These are phyloP conservation scores for Apocheima hispidaria DNA, from an alignment of 2,888 invertebrate species.

Conservation along the genomic window DNA sequence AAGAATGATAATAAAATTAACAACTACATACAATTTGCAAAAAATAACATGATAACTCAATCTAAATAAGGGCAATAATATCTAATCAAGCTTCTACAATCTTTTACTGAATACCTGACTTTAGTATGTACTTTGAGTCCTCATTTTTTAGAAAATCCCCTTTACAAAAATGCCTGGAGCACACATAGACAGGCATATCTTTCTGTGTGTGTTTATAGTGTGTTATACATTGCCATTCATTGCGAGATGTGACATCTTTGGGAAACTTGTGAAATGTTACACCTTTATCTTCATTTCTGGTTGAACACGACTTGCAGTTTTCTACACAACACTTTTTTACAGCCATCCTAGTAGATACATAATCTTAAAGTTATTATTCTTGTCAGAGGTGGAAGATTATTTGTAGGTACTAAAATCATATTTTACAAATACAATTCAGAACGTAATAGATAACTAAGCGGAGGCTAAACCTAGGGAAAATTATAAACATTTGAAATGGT, in stretches of 20 bases:
- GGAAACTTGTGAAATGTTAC: slow-evolving; percentile 92
- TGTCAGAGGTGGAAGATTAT: too few species aligned
- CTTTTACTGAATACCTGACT: slow-evolving; percentile 77
- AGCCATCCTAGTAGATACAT: slow-evolving; percentile 79
- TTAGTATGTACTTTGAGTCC: slow-evolving; percentile 89
- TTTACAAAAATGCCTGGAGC: slow-evolving; percentile 91
- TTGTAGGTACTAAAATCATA: too few species aligned
- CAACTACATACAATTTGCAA: slow-evolving; percentile 13
- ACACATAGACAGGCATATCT: slow-evolving; percentile 83
- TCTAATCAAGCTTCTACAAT: slow-evolving; percentile 45
- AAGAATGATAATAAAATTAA: neutral
- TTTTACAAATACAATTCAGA: neutral
- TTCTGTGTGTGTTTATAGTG: slow-evolving; percentile 72
- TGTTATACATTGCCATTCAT: slow-evolving; percentile 89
- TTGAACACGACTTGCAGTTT: slow-evolving; percentile 87
- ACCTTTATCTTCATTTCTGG: slow-evolving; percentile 87
- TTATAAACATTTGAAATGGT: too few species aligned
- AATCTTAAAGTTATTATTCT: too few species aligned
- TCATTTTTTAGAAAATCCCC: slow-evolving; percentile 90
- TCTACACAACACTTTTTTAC: slow-evolving; percentile 88
- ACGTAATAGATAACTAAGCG: too few species aligned
- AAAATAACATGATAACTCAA: slow-evolving; percentile 39
- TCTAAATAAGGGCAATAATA: slow-evolving; percentile 13
- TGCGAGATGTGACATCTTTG: slow-evolving; percentile 85
- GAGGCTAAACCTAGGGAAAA: too few species aligned